phyloP scores from a whole-genome alignment of 1,140 invertebrate species.

The Drosophila cardini region DNA sequence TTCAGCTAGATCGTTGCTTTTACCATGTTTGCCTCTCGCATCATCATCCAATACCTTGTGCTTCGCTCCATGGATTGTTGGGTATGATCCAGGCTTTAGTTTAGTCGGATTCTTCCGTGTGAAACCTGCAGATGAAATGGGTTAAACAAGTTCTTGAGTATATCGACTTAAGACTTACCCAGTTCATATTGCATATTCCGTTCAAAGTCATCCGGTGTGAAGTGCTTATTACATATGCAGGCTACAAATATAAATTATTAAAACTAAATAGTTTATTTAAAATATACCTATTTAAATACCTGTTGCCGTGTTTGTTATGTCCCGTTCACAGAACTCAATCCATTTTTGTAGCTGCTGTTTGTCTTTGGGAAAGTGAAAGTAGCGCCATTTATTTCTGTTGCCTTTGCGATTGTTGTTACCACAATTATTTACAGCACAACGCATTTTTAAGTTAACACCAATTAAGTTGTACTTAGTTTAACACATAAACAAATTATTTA shows the following conservation, averaged over 20 bases:
- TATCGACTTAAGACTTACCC: slow-evolving; percentile 14
- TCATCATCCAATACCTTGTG: not conserved
- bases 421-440: slow-evolving; percentile 56
- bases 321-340: slow-evolving; percentile 51
- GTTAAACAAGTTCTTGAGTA: not conserved
- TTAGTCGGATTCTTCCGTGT: slow-evolving; percentile 51
- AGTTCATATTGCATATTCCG: slow-evolving; percentile 59
- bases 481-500: slow-evolving; percentile 13
- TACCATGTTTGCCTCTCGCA: not conserved
- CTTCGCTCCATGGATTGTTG: slow-evolving; percentile 25
- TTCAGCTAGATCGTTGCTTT: not conserved
- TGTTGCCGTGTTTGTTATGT: slow-evolving; percentile 41
- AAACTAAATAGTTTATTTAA: not conserved
- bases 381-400: slow-evolving; percentile 50
- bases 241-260: slow-evolving; percentile 20
- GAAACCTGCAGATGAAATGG: slow-evolving; percentile 29
- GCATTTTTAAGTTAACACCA: slow-evolving; percentile 38
- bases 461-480: not conserved
- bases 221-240: slow-evolving; percentile 63
- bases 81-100: slow-evolving; percentile 42
- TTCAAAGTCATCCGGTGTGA: slow-evolving; percentile 49
- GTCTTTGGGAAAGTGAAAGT: slow-evolving; percentile 56
- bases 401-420: slow-evolving; percentile 54
- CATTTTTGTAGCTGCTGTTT: slow-evolving; percentile 38
- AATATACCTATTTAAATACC: slow-evolving; percentile 29